These are phyloP conservation scores for Epirrhoe alternata DNA, from an alignment of 2,888 invertebrate genomes.

Conservation along the genomic window DNA sequence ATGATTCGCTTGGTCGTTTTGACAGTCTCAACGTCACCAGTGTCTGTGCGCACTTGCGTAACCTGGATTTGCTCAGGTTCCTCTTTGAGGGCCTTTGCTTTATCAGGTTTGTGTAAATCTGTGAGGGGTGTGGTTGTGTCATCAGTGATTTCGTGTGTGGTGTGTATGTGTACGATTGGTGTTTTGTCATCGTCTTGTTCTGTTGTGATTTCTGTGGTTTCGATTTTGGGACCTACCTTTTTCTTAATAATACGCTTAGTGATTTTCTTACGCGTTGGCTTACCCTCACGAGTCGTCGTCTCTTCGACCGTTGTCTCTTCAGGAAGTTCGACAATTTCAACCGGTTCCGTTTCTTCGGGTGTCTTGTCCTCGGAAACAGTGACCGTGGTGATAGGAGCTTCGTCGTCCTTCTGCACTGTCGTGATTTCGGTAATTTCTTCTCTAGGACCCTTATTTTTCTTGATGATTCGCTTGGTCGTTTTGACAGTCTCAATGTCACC, in stretches of 20 bases:
- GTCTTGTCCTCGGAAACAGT: slow-evolving; percentile 44
- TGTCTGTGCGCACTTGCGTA: slow-evolving; percentile 49
- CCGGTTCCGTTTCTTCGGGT: slow-evolving; percentile 35
- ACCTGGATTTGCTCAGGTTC: slow-evolving; percentile 41
- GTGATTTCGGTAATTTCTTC: no score
- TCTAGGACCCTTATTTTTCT: not conserved
- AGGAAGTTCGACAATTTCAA: no score
- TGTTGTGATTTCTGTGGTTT: no score
- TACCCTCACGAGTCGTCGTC: no score
- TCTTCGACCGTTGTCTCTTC: no score
- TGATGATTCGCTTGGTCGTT: not conserved
- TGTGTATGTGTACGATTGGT: no score
- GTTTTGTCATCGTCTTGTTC: no score
- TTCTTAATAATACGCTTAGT: no score
- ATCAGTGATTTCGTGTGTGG: no score
- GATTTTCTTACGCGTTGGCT: no score
- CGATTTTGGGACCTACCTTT: no score
- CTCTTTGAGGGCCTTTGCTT: slow-evolving; percentile 55
- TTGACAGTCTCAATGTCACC: not conserved
- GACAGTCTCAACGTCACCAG: slow-evolving; percentile 52
- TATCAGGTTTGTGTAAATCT: slow-evolving; percentile 56
- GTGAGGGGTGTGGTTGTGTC: slow-evolving; percentile 28
- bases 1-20: slow-evolving; percentile 25
- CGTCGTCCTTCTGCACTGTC: slow-evolving; percentile 7
- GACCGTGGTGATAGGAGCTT: slow-evolving; percentile 54